Base-by-base conservation (phyloP, 92 coral and sea anemone species). In the Pocillopora meandrina region DNA sequence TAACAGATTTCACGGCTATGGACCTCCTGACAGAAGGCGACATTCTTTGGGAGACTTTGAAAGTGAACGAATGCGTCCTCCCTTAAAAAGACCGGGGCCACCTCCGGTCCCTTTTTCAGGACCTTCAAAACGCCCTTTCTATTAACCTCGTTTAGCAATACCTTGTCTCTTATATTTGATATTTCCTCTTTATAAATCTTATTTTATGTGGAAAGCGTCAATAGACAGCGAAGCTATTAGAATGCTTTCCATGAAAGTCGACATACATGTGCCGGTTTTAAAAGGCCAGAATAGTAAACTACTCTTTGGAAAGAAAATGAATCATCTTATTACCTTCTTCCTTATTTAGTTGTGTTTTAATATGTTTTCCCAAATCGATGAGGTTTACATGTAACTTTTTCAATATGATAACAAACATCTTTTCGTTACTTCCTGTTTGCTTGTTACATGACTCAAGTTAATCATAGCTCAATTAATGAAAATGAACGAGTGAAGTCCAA, bases 1-100 rank as follows among this genome's bases (percentile, higher is more conserved):
- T 52, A 68, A 74, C 52, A 76, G 91, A 85, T 82, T 69, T 74
- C 84, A 79, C 36, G 85, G 72, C 55, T 17, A 84, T 58, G 83
- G 90, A 12, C 87, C 89, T 0, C 91, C 91, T 23, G 87, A 56
- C 11, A 78, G 87, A 79, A 80, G 92, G 74, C 88, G 86, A 7
- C 86, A 64, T 55, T 83, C 86, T 49, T 10, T 52, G 1, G 86
- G 86, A 83, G 86, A 83, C 52, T 83, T 74, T 74, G 86, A 74
- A 61, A 66, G 36, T 73, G 80, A 52, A 26, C 76, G 86, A 60
- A 35, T 83, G 35, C 86, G 56, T 20, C 23, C 60, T 63, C 86
- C 86, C 11, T 47, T 83, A 56, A 87, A 90, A 71, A 76, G 93
- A 71, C 91, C 91, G 9, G 91, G 91, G 33, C 92, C 92, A 12